A percentile compares a stretch with the other conserved stretches of the same genome.
These are phyloP conservation scores for Pachyramphus minor DNA, from an alignment of 2,113 vertebrate species.

Conservation along the genomic window DNA sequence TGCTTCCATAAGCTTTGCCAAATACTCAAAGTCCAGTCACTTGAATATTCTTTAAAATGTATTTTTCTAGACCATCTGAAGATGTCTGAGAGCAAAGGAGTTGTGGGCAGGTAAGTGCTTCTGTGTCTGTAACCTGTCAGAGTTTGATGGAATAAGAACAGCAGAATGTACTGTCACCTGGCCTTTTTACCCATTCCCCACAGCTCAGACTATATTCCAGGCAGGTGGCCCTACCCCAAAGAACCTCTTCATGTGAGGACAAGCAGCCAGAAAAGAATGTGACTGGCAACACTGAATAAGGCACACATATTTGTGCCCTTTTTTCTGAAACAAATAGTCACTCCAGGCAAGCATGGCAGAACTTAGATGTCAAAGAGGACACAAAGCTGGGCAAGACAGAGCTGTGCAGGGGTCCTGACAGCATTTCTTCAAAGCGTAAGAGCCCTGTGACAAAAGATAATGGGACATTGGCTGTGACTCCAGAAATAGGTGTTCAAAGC, in stretches of 20 bases:
- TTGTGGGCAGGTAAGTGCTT: background rate
- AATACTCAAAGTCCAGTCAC: background rate
- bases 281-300: background rate
- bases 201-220: background rate
- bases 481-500: slow-evolving; percentile 17
- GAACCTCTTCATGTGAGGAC: background rate
- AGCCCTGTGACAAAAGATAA: background rate
- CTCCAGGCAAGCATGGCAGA: background rate
- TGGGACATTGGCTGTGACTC: background rate
- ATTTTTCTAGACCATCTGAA: background rate
- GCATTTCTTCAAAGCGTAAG: slow-evolving; percentile 1
- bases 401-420: background rate
- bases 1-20: background rate
- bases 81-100: background rate
- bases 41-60: background rate
- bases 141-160: background rate
- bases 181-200: background rate
- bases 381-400: background rate
- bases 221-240: background rate
- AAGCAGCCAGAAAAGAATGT: background rate
- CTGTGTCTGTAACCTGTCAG: background rate
- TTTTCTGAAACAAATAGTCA: background rate
- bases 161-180: background rate
- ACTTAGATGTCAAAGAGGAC: background rate
- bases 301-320: background rate